These are phyloP conservation scores for Hirudinaria manillensis DNA, from an alignment of 2,888 invertebrate species.

Conservation along the genomic window DNA sequence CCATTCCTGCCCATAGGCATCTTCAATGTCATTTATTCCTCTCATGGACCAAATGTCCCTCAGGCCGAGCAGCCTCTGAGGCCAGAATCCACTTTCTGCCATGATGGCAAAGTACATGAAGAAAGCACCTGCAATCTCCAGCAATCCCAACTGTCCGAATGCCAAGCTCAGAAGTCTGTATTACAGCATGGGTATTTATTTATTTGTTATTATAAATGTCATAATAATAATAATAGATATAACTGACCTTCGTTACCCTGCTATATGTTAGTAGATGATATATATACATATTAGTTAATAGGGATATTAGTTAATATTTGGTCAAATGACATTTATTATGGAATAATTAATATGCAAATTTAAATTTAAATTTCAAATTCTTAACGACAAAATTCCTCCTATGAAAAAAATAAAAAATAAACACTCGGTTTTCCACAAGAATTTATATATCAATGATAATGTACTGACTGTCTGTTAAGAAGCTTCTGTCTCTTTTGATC, in stretches of 20 bases:
- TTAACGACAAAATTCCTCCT: no score
- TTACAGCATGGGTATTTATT: no score
- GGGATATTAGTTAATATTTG: no score
- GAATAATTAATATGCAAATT: no score
- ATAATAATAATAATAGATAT: background rate
- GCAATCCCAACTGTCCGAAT: constrained; percentile 99
- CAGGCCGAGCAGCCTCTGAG: constrained; percentile 80
- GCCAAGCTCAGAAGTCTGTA: constrained; percentile 83
- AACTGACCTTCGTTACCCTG: background rate
- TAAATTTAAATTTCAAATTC: no score
- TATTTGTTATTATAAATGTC: constrained; percentile 1
- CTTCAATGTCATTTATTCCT: constrained; percentile 93
- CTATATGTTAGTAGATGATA: background rate
- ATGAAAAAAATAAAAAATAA: no score
- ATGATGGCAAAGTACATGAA: constrained; percentile 99
- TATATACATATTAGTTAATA: background rate
- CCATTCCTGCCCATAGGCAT: constrained; percentile 61
- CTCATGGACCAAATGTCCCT: constrained; percentile 97
- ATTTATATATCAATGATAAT: background rate
- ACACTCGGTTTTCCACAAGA: no score
- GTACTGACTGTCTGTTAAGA: constrained; percentile 17
- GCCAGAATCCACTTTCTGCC: constrained; percentile 98
- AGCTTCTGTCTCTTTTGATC: constrained; percentile 45
- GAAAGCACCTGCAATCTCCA: constrained; percentile 93
- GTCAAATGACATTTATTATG: no score